Base-by-base conservation (phyloP, 1,140 invertebrate species). In the Schlechtendalia chinensis region DNA sequence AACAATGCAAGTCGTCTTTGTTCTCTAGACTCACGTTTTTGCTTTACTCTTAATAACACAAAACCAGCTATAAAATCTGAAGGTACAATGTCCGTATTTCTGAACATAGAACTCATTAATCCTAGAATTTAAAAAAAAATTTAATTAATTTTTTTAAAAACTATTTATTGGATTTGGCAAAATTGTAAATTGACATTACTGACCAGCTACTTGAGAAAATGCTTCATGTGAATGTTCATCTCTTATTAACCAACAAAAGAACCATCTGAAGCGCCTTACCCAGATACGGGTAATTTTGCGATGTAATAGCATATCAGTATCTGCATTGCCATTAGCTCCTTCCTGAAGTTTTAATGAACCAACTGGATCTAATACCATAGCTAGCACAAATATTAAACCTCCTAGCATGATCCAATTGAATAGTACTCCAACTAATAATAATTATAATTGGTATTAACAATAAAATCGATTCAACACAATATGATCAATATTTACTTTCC, bases 21-120 rank as follows among this genome's bases (percentile, higher is more conserved):
- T 85, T 92, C 90, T 77, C 90, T 86, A 1, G 89, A 91, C 84
- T 92, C 90, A 17, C 90, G 86, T 85, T 93, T 93, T 83, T 93
- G 91, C 83, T 89, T 90, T 61, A 92, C 89, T 85, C 90, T 86
- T 0, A 96, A 86, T 8, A 97, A 87, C 24, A 97, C 89, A 80
- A 94, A 90, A 8, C 94, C 96, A 19, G 94, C 94, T 63, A 94
- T 90, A 22, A 96, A 89, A 84, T 97, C 96, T 0, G 94, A 94
- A 0, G 94, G 92, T 3, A 97, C 94, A 27, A 96, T 86, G 86
- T 97, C 93, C 0, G 93, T 91, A 82, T 93, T 93, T 84, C 94
- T 89, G 85, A 94, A 94, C 82, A 94, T 88, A 4, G 91, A 89
- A 83, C 89, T 91, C 82, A 93, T 87, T 12, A 94, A 86, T 84